Evolutionary conservation across 2,888 invertebrate species (phyloP).

Genomic region (Agrilus biguttatus): DNA sequence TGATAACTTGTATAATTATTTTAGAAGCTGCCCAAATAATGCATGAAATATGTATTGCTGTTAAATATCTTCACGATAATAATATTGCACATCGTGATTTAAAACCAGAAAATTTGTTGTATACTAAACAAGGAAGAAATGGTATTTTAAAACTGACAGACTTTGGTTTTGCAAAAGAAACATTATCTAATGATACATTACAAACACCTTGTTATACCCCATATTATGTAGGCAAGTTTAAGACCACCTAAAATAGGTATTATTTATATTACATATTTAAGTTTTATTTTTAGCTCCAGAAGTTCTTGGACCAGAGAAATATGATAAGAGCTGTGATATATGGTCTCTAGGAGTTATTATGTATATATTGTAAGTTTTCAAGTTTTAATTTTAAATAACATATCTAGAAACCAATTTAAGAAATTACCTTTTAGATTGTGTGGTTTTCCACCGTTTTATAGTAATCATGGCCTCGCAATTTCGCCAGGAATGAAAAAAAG

Average conservation of each 20-base stretch:
- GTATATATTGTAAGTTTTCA: constrained; percentile 75
- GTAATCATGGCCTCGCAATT: constrained; percentile 92
- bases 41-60: constrained; percentile 91
- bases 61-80: constrained; percentile 82
- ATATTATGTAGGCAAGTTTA: constrained; percentile 79
- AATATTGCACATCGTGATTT: constrained; percentile 96
- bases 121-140: constrained; percentile 56
- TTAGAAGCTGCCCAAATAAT: constrained; percentile 88
- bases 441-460: constrained; percentile 98
- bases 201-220: constrained; percentile 99
- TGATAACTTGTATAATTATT: constrained; percentile 3
- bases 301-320: constrained; percentile 92
- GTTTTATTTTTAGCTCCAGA: constrained; percentile 34
- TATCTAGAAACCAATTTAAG: constrained; percentile 1
- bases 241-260: neutral
- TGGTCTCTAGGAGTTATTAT: constrained; percentile 99
- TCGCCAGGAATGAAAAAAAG: constrained; percentile 98
- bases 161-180: constrained; percentile 98
- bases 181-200: constrained; percentile 67
- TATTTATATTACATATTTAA: neutral
- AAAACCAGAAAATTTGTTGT: constrained; percentile 94
- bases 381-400: neutral
- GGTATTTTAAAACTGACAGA: constrained; percentile 93
- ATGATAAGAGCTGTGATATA: constrained; percentile 97
- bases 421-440: constrained; percentile 46